Conservation (phyloP, 2,888 invertebrate species). For the Macropis europaea region DNA sequence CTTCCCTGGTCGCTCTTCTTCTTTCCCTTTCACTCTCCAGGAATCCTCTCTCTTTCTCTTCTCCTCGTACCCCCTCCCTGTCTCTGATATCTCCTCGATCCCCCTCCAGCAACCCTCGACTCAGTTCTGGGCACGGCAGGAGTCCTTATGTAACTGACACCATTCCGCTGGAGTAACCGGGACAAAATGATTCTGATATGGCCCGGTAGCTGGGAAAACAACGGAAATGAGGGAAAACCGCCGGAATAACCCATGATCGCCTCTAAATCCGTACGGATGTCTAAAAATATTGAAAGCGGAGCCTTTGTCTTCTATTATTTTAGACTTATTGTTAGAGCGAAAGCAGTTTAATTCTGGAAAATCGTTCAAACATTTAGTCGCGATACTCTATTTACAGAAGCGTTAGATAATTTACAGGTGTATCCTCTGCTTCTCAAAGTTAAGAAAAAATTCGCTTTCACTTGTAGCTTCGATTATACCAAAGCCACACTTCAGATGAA, state of each 20-base stretch:
- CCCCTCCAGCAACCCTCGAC: constrained; percentile 56
- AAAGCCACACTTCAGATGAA: no score
- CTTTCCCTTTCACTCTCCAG: constrained; percentile 36
- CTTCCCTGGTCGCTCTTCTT: constrained; percentile 19
- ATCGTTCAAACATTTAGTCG: no score
- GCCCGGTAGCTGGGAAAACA: constrained; percentile 49
- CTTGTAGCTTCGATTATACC: no score
- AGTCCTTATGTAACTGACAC: constrained; percentile 78
- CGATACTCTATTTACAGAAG: no score
- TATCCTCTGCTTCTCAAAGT: no score
- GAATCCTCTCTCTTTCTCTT: constrained; percentile 52
- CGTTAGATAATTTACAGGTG: no score
- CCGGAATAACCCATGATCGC: background rate
- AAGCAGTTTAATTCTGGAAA: no score
- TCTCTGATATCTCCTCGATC: constrained; percentile 47
- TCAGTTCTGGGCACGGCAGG: constrained; percentile 70
- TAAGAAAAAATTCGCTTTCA: no score
- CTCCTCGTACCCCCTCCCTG: constrained; percentile 52
- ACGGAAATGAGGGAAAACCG: constrained; percentile 30
- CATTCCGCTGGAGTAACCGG: constrained; percentile 74
- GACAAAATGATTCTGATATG: constrained; percentile 71
- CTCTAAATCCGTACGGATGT: background rate
- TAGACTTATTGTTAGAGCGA: no score
- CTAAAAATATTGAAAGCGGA: no score
- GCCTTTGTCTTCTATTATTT: no score